Evolutionary conservation across 2,113 vertebrate genomes (phyloP).

Genomic region (Lipophrys pholis): DNA sequence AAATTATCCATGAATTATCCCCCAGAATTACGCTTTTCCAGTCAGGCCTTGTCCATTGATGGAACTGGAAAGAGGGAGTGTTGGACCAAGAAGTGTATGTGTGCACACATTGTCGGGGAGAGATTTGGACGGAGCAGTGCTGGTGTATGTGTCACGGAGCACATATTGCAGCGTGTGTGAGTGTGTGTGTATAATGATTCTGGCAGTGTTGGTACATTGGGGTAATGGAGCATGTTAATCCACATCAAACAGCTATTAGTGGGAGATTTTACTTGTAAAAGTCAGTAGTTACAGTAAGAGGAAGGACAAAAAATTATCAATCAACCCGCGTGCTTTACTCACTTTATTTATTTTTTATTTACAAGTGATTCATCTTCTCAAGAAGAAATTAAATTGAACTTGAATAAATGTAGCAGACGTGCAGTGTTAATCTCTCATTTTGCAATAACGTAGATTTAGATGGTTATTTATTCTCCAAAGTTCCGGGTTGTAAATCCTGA

Average conservation of each 20-base stretch:
- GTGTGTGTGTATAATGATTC: conserved; percentile 66
- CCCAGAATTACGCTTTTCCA: conserved; percentile 76
- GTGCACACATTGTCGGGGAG: conserved; percentile 44
- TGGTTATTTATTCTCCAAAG: conserved; percentile 17
- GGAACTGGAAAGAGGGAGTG: conserved; percentile 59
- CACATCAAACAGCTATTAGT: conserved; percentile 80
- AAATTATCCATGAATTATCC: conserved; percentile 83
- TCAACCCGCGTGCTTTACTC: conserved; percentile 11
- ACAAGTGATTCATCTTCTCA: conserved; percentile 2
- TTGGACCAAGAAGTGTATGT: conserved; percentile 61
- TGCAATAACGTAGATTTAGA: conserved; percentile 26
- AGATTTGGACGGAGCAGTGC: conserved; percentile 67
- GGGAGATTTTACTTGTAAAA: conserved; percentile 66
- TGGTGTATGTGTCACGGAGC: conserved; percentile 56
- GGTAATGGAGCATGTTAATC: conserved; percentile 83
- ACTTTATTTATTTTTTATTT: conserved; percentile 1
- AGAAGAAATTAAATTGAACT: conserved; percentile 5
- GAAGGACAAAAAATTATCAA: conserved; percentile 15
- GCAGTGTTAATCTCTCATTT: neutral
- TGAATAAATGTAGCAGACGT: conserved; percentile 17
- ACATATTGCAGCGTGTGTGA: conserved; percentile 41
- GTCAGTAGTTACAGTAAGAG: conserved; percentile 37
- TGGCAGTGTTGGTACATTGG: conserved; percentile 78
- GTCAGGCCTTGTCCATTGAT: conserved; percentile 74
- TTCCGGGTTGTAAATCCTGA: conserved; percentile 22